Conservation (phyloP, 2,113 vertebrate genomes). For the Tyto alba region DNA sequence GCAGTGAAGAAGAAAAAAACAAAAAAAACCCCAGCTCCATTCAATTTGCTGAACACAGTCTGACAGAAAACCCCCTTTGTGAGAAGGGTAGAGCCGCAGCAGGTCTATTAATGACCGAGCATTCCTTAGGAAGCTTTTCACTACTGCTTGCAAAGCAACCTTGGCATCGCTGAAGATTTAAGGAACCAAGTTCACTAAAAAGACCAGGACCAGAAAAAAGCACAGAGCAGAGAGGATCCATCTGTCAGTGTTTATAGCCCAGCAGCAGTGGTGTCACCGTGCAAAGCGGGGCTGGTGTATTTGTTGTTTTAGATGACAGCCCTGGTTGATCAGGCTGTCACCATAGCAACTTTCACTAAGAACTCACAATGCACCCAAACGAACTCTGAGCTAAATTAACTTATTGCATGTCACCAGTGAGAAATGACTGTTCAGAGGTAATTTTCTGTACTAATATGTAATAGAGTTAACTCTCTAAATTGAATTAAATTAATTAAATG, state of each 20-base stretch:
- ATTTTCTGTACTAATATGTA: slow-evolving; percentile 66
- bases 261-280: neutral
- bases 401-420: slow-evolving; percentile 68
- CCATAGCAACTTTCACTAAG: slow-evolving; percentile 70
- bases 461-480: slow-evolving; percentile 66
- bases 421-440: slow-evolving; percentile 66
- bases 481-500: slow-evolving; percentile 74
- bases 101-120: neutral
- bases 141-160: neutral
- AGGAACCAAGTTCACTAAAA: neutral
- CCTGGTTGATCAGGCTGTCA: slow-evolving; percentile 65
- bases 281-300: slow-evolving; percentile 1
- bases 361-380: slow-evolving; percentile 62
- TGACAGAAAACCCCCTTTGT: neutral
- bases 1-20: neutral
- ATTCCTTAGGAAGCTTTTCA: neutral
- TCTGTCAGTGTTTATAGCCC: neutral
- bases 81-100: neutral
- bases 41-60: neutral
- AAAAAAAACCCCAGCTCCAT: neutral
- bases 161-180: neutral
- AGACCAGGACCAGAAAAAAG: neutral
- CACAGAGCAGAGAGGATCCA: neutral
- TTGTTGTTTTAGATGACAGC: slow-evolving; percentile 61
- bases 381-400: slow-evolving; percentile 66